phyloP scores from a whole-genome alignment of 2,888 invertebrate genomes.

The Strigamia transsilvanica region DNA sequence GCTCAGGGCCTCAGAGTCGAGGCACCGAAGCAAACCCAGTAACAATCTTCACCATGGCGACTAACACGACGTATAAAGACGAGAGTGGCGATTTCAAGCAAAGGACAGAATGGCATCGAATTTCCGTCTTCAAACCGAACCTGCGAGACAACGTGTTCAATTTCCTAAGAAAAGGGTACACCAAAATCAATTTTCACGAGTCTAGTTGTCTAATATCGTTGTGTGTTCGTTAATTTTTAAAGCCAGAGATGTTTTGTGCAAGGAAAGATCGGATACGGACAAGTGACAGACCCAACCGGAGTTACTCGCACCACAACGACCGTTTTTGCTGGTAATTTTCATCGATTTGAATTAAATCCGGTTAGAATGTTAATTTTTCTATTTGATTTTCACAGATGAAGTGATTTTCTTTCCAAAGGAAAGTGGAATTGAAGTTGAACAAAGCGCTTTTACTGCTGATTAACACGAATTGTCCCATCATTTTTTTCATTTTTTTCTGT shows the following conservation, averaged over 20 bases:
- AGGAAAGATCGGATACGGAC: background rate
- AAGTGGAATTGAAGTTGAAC: background rate
- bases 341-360: too few species aligned
- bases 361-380: background rate
- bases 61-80: slow-evolving; percentile 13
- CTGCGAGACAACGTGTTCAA: slow-evolving; percentile 80
- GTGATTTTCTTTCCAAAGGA: background rate
- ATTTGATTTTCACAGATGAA: background rate
- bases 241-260: slow-evolving; percentile 5
- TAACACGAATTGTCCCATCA: background rate
- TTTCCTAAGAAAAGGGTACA: slow-evolving; percentile 81
- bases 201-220: background rate
- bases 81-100: slow-evolving; percentile 71
- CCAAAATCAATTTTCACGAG: background rate
- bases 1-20: slow-evolving; percentile 85
- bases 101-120: slow-evolving; percentile 89
- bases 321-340: background rate
- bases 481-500: background rate
- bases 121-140: slow-evolving; percentile 85
- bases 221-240: background rate
- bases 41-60: background rate
- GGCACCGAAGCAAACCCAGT: slow-evolving; percentile 67
- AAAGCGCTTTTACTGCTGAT: background rate
- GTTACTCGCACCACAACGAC: background rate
- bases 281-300: background rate